Base-by-base conservation (phyloP, 2,888 invertebrate species). In the Temnothorax ravouxi region DNA sequence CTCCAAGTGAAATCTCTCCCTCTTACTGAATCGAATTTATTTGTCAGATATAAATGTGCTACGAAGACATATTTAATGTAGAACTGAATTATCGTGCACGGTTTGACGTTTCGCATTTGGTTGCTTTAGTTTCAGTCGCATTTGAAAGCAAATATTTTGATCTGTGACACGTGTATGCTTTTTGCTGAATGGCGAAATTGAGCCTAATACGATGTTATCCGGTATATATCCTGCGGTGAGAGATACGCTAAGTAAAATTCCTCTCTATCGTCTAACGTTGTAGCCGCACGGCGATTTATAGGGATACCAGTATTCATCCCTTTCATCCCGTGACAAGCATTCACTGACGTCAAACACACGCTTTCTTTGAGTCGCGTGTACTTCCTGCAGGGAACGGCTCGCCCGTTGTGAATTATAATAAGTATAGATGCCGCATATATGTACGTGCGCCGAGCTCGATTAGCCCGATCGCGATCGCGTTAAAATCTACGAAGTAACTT, bases 311-410 rank as follows among this genome's bases (percentile, higher is more conserved):
- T 71, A 80, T 80, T 69, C 79, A 80, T 80, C 79, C 79, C 79
- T 80, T 80, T 80, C 79, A 80, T 50, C 44, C 25, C 4, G 50
- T 69, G 79, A 80, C 79, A 71, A 71, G 59, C 50, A 80, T 80
- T 80, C 79, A 80, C 69, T 21, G 79, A 69, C 66, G 29, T 77
- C 56, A 64, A 69, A 18, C 44, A 61, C 50, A 50, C 79, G 71
- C 59, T 80, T 71, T 71, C 79, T 80, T 80, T 59, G 71, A 80
- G 71, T 25, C 79, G 59, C 71, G 47, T 79, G 71, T 69, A 80
- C 79, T 80, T 80, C 71, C 79, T 80, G 59, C 59, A 80, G 79
- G 71, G 79, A 80, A 71, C 71, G 79, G 79, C 79, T 59, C 79
- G 47, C 59, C 79, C 71, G 79, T 80, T 80, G 79, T 71, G 79